These are phyloP conservation scores for Drosophila pandora DNA, from an alignment of 1,140 invertebrate genomes.

Conservation along the genomic window DNA sequence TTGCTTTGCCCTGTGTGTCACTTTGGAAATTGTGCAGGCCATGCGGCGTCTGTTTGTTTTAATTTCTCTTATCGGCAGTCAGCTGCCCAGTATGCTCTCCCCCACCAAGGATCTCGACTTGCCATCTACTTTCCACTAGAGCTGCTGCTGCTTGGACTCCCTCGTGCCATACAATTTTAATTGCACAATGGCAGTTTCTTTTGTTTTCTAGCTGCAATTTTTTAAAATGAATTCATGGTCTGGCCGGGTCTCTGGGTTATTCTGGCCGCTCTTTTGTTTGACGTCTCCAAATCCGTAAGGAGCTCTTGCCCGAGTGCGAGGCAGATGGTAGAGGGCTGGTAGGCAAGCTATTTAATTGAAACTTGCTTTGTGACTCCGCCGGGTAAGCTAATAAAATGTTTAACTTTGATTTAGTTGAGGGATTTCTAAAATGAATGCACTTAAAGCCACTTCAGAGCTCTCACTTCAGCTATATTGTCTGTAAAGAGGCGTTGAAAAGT, in stretches of 20 bases:
- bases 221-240: constrained; percentile 73
- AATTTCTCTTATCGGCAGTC: constrained; percentile 80
- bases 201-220: constrained; percentile 75
- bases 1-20: constrained; percentile 69
- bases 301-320: constrained; percentile 26
- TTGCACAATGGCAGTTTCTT: constrained; percentile 76
- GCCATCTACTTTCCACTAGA: constrained; percentile 26
- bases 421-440: constrained; percentile 67
- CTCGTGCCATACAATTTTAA: constrained; percentile 78
- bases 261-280: constrained; percentile 68
- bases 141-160: constrained; percentile 37
- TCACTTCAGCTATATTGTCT: neutral
- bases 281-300: constrained; percentile 71
- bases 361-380: constrained; percentile 76
- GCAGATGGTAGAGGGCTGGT: constrained; percentile 1
- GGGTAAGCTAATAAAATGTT: constrained; percentile 77
- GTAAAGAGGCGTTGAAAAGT: neutral
- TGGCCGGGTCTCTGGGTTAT: constrained; percentile 43
- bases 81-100: constrained; percentile 29
- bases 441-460: constrained; percentile 34
- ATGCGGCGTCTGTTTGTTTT: constrained; percentile 69
- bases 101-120: constrained; percentile 15
- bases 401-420: constrained; percentile 81
- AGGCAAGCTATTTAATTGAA: constrained; percentile 77
- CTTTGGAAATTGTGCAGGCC: constrained; percentile 69